Conservation (phyloP, 2,797 vertebrate species). For the Epinephelus malabaricus region DNA sequence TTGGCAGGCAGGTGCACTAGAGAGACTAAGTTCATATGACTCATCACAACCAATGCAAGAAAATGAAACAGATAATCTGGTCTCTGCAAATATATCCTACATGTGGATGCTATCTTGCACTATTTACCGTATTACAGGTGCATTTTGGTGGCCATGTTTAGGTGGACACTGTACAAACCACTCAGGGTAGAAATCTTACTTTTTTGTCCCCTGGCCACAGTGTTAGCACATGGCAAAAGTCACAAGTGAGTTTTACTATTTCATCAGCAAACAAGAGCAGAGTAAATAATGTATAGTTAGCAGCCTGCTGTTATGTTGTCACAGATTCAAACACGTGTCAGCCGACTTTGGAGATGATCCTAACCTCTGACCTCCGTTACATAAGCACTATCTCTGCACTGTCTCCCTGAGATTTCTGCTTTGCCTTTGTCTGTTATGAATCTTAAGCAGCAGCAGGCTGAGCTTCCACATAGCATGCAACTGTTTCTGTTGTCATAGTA, state of each 20-base stretch:
- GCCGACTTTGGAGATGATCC: conserved; percentile 10
- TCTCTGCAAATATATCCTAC: conserved; percentile 14
- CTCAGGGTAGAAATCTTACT: background rate
- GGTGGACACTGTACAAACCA: background rate
- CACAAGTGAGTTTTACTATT: background rate
- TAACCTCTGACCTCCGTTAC: conserved; percentile 32
- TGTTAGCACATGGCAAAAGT: background rate
- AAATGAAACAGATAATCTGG: background rate
- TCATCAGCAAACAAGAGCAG: conserved; percentile 16
- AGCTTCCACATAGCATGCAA: conserved; percentile 19
- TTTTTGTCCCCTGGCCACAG: background rate
- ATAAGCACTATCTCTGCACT: conserved; percentile 15
- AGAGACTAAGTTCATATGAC: conserved; percentile 1
- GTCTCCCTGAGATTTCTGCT: conserved; percentile 30
- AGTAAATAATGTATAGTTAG: conserved; percentile 21
- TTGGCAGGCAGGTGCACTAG: background rate
- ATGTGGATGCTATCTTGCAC: background rate
- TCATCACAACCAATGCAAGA: conserved; percentile 5
- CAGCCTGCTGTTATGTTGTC: background rate
- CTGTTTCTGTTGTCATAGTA: conserved; percentile 58
- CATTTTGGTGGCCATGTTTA: background rate
- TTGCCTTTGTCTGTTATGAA: conserved; percentile 48
- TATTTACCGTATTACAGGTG: background rate
- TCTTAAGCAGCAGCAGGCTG: conserved; percentile 43
- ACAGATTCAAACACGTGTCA: conserved; percentile 25